Conservation (phyloP, 2,797 vertebrate genomes). For the Ceyx erithaca region DNA sequence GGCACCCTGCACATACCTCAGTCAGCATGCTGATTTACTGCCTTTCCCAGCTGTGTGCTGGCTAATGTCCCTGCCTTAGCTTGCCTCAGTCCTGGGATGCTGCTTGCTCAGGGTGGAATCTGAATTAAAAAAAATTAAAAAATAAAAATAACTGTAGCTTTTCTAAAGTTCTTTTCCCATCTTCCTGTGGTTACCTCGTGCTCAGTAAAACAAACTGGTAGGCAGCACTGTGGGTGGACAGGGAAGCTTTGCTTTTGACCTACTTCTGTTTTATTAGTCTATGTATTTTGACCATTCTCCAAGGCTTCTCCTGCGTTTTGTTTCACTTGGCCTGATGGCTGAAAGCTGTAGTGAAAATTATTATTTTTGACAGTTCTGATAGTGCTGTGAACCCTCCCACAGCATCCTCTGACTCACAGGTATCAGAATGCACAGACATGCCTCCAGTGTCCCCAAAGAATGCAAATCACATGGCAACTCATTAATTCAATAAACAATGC, state of each 20-base stretch:
- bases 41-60: conserved; percentile 37
- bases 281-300: not conserved
- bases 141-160: not conserved
- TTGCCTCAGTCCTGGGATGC: not conserved
- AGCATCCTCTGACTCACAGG: conserved; percentile 14
- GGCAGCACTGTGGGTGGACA: not conserved
- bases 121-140: not conserved
- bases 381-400: not conserved
- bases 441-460: conserved; percentile 20
- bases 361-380: conserved; percentile 12
- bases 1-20: conserved; percentile 23
- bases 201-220: not conserved
- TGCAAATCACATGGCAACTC: not conserved
- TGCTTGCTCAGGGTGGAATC: not conserved
- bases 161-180: not conserved
- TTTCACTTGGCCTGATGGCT: not conserved
- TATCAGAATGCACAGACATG: not conserved
- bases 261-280: not conserved
- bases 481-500: conserved; percentile 16
- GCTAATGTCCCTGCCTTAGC: conserved; percentile 30
- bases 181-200: not conserved
- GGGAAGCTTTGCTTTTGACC: not conserved
- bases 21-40: conserved; percentile 3
- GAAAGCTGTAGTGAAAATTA: conserved; percentile 32
- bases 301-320: not conserved